Base-by-base conservation (phyloP, 2,888 invertebrate genomes). In the Eupithecia exiguata region DNA sequence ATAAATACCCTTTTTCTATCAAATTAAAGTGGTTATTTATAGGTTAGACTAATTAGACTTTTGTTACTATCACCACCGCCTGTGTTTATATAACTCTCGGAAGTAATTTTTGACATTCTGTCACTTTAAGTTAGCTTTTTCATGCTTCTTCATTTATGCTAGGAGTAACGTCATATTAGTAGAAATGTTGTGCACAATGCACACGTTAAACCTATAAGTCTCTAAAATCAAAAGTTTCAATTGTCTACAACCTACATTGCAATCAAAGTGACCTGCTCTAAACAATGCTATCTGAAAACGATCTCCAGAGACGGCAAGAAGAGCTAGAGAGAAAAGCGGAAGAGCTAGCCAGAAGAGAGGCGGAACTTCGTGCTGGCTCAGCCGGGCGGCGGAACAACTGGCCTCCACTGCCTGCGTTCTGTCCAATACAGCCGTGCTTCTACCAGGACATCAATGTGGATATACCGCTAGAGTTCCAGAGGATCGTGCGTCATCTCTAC, bases 371-470 rank as follows among this genome's bases (percentile, higher is more conserved):
- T 58, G 95, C 96, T 25, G 95, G 95, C 16, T 93, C 92, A 0
- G 96, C 96, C 58, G 96, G 96, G 9, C 92, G 98, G 81, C 95
- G 97, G 82, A 99, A 99, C 91, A 99, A 99, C 94, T 99, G 99
- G 99, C 99, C 99, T 1, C 99, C 99, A 0, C 91, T 99, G 79
- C 99, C 99, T 0, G 96, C 97, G 71, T 97, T 97, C 86, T 98
- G 98, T 84, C 99, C 98, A 76, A 96, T 99, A 77, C 98, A 99
- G 88, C 99, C 99, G 0, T 99, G 99, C 91, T 99, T 99, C 95
- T 99, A 99, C 92, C 99, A 99, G 95, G 99, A 99, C 91, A 99
- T 99, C 84, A 98, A 98, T 90, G 98, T 99, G 67, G 99, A 99
- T 89, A 99, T 99, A 90, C 99, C 99, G 36, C 95, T 98, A 68